These are phyloP conservation scores for Endotricha flammealis DNA, from an alignment of 2,888 invertebrate genomes.

Conservation along the genomic window DNA sequence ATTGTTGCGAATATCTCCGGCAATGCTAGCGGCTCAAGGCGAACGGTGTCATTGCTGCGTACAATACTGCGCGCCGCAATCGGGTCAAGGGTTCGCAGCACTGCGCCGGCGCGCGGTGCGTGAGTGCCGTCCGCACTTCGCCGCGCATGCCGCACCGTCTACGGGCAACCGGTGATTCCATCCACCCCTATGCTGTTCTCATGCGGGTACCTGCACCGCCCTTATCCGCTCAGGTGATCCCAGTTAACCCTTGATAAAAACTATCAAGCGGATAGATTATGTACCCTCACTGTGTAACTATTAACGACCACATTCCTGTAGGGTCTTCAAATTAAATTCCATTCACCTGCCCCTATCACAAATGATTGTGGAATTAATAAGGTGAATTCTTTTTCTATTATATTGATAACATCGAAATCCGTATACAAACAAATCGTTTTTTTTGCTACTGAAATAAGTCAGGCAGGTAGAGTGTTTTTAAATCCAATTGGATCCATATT, in stretches of 20 bases:
- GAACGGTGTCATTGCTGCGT: constrained; percentile 77
- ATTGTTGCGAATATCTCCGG: constrained; percentile 79
- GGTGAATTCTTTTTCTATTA: constrained; percentile 35
- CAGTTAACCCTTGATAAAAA: constrained; percentile 34
- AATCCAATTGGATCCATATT: constrained; percentile 9
- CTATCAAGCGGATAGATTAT: constrained; percentile 32
- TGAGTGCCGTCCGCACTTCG: constrained; percentile 1
- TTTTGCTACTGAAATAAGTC: constrained; percentile 16
- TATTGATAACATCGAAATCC: constrained; percentile 30
- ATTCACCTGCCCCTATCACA: constrained; percentile 62
- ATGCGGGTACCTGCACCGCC: constrained; percentile 59
- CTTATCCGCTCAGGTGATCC: constrained; percentile 61
- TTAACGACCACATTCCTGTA: constrained; percentile 47
- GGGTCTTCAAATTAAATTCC: constrained; percentile 45
- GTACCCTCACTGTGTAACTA: constrained; percentile 49
- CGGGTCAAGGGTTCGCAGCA: constrained; percentile 69
- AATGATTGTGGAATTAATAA: constrained; percentile 45
- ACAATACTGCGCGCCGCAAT: constrained; percentile 67
- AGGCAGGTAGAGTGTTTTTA: no score
- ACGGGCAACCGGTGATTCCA: constrained; percentile 4
- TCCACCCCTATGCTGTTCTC: constrained; percentile 26
- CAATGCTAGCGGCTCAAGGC: constrained; percentile 77
- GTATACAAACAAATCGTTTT: constrained; percentile 22
- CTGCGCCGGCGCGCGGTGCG: constrained; percentile 32
- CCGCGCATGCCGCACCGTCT: background rate